Evolutionary conservation across 2,113 vertebrate genomes (phyloP).

Genomic region (Lamprologus tigripictilis): DNA sequence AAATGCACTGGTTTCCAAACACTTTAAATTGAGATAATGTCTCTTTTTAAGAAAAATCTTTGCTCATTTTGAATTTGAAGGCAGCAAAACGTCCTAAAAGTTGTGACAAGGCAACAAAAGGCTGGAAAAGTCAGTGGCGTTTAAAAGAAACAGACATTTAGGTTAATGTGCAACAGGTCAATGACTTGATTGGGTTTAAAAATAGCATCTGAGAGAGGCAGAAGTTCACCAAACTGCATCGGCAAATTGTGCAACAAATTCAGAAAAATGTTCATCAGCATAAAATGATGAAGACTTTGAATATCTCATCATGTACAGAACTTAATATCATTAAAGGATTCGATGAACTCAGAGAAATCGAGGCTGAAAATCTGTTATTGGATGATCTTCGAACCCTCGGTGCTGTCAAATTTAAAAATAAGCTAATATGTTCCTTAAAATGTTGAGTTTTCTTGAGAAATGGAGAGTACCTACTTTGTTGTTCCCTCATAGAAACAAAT

Average conservation of each 20-base stretch:
- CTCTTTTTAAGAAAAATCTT: not conserved
- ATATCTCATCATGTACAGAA: not conserved
- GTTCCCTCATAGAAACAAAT: not conserved
- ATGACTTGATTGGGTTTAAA: not conserved
- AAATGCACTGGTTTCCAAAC: not conserved
- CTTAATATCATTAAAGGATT: not conserved
- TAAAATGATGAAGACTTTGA: not conserved
- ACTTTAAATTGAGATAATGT: not conserved
- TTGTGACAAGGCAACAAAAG: not conserved
- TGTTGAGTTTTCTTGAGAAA: not conserved
- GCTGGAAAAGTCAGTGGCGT: fast-evolving
- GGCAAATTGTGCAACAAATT: not conserved
- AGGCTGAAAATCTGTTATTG: not conserved
- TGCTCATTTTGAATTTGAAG: not conserved
- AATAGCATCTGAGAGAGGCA: not conserved
- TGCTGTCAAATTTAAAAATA: not conserved
- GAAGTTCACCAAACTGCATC: not conserved
- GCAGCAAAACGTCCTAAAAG: not conserved
- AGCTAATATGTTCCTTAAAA: not conserved
- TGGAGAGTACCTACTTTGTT: fast-evolving
- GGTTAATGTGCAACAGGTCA: not conserved
- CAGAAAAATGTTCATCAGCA: not conserved
- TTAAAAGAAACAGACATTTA: not conserved
- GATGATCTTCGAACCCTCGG: not conserved
- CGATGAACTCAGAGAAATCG: fast-evolving